Evolutionary conservation across 2,113 vertebrate species (phyloP).

Genomic region (Aythya baeri): DNA sequence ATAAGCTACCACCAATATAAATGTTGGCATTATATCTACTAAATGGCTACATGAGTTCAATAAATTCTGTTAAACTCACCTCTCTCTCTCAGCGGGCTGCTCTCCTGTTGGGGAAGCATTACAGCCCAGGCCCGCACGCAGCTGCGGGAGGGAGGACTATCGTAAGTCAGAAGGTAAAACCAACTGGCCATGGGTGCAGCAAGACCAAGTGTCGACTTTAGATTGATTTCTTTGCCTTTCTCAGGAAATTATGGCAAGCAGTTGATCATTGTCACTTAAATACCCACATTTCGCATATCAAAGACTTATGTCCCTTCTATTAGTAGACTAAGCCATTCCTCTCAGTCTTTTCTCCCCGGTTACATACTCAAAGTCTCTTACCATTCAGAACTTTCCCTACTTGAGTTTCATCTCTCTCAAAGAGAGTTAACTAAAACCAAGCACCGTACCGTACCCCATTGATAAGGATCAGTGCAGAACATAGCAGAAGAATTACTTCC

Average conservation of each 20-base stretch:
- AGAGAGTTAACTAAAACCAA: background rate
- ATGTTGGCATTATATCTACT: background rate
- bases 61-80: background rate
- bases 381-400: background rate
- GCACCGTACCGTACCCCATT: background rate
- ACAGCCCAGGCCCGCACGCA: slow-evolving; percentile 5
- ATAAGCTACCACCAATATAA: background rate
- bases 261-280: background rate
- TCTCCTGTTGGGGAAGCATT: slow-evolving; percentile 47
- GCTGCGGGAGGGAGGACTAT: slow-evolving; percentile 12
- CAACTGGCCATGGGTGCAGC: slow-evolving; percentile 36
- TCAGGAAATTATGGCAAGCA: background rate
- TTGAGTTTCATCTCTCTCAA: background rate
- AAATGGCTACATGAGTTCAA: background rate
- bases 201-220: background rate
- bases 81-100: background rate
- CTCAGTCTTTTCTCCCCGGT: background rate
- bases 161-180: slow-evolving; percentile 41
- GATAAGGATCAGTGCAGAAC: background rate
- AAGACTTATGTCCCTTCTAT: background rate
- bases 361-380: background rate
- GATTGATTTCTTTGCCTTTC: background rate
- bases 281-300: background rate
- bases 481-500: background rate
- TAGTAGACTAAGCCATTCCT: background rate